phyloP scores from a whole-genome alignment of 2,113 vertebrate genomes.

The Gymnarchus niloticus region DNA sequence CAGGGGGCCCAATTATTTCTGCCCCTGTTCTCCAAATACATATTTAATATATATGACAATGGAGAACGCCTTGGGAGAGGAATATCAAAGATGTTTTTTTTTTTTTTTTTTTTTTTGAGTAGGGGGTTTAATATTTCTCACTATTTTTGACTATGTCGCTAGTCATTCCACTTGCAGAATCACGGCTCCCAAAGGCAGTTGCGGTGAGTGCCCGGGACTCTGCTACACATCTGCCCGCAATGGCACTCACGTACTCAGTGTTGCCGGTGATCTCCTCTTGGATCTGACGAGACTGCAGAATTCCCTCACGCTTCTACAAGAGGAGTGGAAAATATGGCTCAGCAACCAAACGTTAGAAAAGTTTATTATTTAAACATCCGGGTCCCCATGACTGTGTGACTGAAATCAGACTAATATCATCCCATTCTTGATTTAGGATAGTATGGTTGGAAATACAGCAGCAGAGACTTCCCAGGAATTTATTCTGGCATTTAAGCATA shows the following conservation, averaged over 20 bases:
- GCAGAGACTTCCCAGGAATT: not conserved
- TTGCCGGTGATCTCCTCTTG: constrained; percentile 98
- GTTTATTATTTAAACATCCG: not conserved
- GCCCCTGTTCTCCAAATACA: not conserved
- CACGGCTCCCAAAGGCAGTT: too few species aligned
- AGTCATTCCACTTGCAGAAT: too few species aligned
- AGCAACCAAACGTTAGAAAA: not conserved
- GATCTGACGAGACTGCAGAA: constrained; percentile 93
- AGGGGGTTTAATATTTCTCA: not conserved
- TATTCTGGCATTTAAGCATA: not conserved
- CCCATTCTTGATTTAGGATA: not conserved
- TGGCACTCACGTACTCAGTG: constrained; percentile 83
- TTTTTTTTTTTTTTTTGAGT: not conserved
- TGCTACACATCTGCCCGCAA: too few species aligned
- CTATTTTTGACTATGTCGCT: too few species aligned
- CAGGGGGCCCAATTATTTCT: too few species aligned
- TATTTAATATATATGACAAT: not conserved
- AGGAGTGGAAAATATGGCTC: constrained; percentile 36
- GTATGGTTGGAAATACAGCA: not conserved
- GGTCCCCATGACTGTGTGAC: not conserved
- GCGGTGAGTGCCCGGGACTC: too few species aligned
- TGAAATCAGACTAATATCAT: not conserved
- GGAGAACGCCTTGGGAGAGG: not conserved
- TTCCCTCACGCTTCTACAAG: constrained; percentile 91
- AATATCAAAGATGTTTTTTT: too few species aligned